phyloP scores from a whole-genome alignment of 1,140 invertebrate genomes.

The Drosophila ananassae region DNA sequence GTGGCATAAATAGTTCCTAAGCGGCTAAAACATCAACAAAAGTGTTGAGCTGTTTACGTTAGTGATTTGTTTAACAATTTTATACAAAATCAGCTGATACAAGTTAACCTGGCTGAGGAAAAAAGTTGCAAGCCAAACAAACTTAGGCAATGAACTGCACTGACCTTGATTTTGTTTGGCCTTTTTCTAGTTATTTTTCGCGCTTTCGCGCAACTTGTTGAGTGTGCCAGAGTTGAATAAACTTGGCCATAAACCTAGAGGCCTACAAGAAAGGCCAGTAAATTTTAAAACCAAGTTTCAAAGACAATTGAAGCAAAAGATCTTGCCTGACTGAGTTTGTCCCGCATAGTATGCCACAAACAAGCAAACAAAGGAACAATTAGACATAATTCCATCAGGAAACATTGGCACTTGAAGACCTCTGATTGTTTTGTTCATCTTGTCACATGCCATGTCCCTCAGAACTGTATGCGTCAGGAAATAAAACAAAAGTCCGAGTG shows the following conservation, averaged over 20 bases:
- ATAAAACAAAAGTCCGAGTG: slow-evolving; percentile 14
- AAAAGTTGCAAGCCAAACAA: slow-evolving; percentile 2
- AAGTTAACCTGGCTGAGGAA: neutral
- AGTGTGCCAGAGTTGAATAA: neutral
- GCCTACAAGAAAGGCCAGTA: neutral
- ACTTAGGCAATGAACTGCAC: slow-evolving; percentile 48
- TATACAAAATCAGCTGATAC: too few species aligned
- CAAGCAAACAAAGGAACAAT: slow-evolving; percentile 17
- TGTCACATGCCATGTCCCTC: slow-evolving; percentile 19
- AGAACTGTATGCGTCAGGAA: slow-evolving; percentile 1
- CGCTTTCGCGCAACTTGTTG: slow-evolving; percentile 3
- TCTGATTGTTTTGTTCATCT: slow-evolving; percentile 9
- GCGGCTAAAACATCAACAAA: too few species aligned
- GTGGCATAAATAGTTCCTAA: slow-evolving; percentile 4
- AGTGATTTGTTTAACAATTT: neutral
- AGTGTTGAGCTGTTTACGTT: neutral
- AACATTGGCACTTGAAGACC: slow-evolving; percentile 9
- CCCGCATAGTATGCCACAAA: slow-evolving; percentile 1
- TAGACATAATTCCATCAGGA: slow-evolving; percentile 2
- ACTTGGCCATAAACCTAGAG: slow-evolving; percentile 7
- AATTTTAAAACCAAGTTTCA: neutral
- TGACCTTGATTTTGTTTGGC: slow-evolving; percentile 26
- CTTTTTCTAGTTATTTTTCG: neutral
- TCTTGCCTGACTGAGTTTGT: neutral
- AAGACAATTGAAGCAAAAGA: neutral